Conservation (phyloP, 2,888 invertebrate species). For the Phania funesta region DNA sequence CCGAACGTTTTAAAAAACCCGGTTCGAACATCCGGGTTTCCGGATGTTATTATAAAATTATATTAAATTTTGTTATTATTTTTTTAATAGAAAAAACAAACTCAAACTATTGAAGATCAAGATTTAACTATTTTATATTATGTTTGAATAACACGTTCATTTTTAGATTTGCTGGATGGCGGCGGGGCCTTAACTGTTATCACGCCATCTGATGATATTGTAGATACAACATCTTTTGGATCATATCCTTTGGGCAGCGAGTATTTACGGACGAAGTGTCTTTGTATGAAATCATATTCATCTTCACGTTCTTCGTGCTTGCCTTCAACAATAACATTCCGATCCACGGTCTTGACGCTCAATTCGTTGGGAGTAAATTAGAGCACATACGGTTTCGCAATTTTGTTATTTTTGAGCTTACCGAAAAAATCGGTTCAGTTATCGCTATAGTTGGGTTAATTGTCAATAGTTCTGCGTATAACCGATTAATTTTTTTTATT, state of each 20-base stretch:
- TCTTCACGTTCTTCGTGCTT: constrained; percentile 89
- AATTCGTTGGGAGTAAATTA: constrained; percentile 91
- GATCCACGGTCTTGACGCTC: constrained; percentile 88
- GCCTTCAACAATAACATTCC: constrained; percentile 86
- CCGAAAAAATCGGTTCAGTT: no score
- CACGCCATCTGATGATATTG: constrained; percentile 88
- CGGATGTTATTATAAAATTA: no score
- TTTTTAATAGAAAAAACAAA: no score
- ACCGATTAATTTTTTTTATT: no score
- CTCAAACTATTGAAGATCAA: no score
- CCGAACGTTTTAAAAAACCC: no score
- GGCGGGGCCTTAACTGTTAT: constrained; percentile 87
- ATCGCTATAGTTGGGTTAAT: no score
- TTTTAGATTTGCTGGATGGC: constrained; percentile 76
- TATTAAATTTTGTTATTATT: no score
- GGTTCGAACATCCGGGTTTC: no score
- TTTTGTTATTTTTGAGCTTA: no score
- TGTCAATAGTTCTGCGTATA: no score
- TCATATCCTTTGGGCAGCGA: constrained; percentile 88
- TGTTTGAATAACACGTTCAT: constrained; percentile 82
- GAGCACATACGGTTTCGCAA: constrained; percentile 88
- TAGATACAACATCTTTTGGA: constrained; percentile 86
- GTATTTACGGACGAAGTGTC: constrained; percentile 89
- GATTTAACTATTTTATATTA: no score
- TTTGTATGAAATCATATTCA: constrained; percentile 86